Base-by-base conservation (phyloP, 2,888 invertebrate genomes). In the Aphrophora alni region DNA sequence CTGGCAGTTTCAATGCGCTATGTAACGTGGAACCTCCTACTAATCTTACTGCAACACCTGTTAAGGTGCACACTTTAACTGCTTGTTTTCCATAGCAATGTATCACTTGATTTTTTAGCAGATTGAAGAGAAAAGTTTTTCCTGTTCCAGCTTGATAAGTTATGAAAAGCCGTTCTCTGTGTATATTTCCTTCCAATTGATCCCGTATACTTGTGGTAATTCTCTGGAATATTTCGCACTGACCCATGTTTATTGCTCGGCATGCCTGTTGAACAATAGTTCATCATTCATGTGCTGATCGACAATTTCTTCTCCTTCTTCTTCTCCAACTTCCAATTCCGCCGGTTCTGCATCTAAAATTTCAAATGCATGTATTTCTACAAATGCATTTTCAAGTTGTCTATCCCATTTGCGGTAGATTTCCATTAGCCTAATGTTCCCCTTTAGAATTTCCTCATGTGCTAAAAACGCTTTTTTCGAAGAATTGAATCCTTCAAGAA, bases 381-480 rank as follows among this genome's bases (percentile, higher is more conserved):
- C 82, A 77, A 86, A 86, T 75, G 85, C 85, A 80, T 86, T 86
- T 84, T 86, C 86, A 38, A 82, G 28, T 26, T 80, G 82, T 51
- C 10, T 27, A 59, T 82, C 82, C n/a, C 70, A 72, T 27, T 77
- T 77, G 33, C 82, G 68, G 69, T 79, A 85, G 83, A 26, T 85
- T 83, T 74, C 84, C 80, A 84, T 82, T 75, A 81, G 81, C 79
- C 21, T 68, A 81, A 69, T 80, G 26, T 21, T 84, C 74, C 68
- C 80, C 59, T 79, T 82, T 69, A 85, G 78, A 26, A 38, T 69
- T 44, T 78, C 26, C 82, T 84, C 84, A 14, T 77, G 78, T n/a
- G 83, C 83, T n/a, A 85, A 71, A 81, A 85, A 85, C 51, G 85
- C 84, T 38, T 84, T 82, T 83, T 80, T 84, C 10, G 85, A 82